These are phyloP conservation scores for Poecile atricapillus DNA, from an alignment of 2,113 vertebrate genomes.

Conservation along the genomic window DNA sequence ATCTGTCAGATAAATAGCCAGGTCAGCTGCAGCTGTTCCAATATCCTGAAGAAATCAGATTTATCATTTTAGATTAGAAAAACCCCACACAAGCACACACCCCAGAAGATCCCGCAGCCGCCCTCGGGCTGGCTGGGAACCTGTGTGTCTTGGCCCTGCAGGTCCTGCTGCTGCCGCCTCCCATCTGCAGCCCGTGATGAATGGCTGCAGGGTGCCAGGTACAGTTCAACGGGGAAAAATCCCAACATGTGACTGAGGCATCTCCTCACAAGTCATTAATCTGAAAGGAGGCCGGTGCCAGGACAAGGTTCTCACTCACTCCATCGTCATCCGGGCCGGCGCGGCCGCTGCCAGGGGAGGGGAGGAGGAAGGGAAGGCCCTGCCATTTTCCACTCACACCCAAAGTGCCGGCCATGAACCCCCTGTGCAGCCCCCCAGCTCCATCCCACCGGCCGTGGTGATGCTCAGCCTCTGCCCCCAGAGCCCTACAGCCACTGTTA, in stretches of 20 bases:
- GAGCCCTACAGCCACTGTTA: fast-evolving
- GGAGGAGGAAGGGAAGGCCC: slow-evolving; percentile 11
- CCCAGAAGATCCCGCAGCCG: background rate
- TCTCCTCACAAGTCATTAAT: slow-evolving; percentile 57
- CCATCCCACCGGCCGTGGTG: too few species aligned
- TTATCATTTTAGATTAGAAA: slow-evolving; percentile 46
- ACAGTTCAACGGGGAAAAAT: slow-evolving; percentile 46
- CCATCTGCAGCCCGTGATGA: slow-evolving; percentile 60
- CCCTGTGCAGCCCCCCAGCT: background rate
- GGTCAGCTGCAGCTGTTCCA: slow-evolving; percentile 62
- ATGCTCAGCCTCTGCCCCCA: background rate
- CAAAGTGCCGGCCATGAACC: background rate
- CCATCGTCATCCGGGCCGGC: background rate
- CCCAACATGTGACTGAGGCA: slow-evolving; percentile 49
- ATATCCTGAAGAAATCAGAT: slow-evolving; percentile 57
- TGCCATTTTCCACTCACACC: background rate
- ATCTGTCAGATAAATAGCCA: slow-evolving; percentile 53
- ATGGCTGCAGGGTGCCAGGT: slow-evolving; percentile 60
- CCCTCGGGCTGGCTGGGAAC: slow-evolving; percentile 10
- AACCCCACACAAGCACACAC: background rate
- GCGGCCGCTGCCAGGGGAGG: background rate
- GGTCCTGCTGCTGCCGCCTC: slow-evolving; percentile 33
- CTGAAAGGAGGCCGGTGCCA: slow-evolving; percentile 18
- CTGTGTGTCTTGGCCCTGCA: slow-evolving; percentile 52
- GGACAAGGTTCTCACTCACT: slow-evolving; percentile 41